These are phyloP conservation scores for Plagodis pulveraria DNA, from an alignment of 2,888 invertebrate genomes.

Conservation along the genomic window DNA sequence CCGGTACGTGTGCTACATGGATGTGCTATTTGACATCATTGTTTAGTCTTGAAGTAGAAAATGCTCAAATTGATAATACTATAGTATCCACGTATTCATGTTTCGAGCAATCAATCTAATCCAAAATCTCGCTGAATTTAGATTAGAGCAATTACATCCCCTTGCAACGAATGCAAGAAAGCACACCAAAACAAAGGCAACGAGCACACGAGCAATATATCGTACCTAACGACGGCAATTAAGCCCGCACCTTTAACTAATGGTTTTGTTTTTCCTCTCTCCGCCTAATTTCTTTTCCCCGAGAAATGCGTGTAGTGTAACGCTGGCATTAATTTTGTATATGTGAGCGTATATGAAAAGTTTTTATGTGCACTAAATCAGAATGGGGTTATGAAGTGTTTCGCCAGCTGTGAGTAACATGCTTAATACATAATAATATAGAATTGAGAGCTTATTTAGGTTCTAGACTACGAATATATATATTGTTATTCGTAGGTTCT, in stretches of 20 bases:
- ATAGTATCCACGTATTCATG: no score
- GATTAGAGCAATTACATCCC: neutral
- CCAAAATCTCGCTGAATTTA: neutral
- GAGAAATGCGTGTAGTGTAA: constrained; percentile 32
- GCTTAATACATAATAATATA: neutral
- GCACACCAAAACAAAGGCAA: constrained; percentile 30
- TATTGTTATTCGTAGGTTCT: no score
- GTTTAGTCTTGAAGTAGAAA: no score
- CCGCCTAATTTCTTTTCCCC: constrained; percentile 50
- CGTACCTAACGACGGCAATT: constrained; percentile 60
- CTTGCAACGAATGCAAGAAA: constrained; percentile 23
- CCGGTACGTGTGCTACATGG: no score
- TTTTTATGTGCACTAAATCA: constrained; percentile 36
- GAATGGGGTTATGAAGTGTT: constrained; percentile 30
- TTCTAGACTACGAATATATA: no score
- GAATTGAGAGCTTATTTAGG: neutral
- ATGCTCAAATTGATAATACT: no score
- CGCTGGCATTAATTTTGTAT: constrained; percentile 36
- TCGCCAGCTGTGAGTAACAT: constrained; percentile 7
- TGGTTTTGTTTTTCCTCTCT: constrained; percentile 59
- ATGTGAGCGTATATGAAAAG: constrained; percentile 35
- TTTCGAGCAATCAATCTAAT: no score
- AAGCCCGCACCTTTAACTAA: constrained; percentile 61
- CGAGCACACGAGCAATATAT: constrained; percentile 40
- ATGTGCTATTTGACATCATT: no score